Conservation (phyloP, 2,797 vertebrate species). For the Delichon dasypus region DNA sequence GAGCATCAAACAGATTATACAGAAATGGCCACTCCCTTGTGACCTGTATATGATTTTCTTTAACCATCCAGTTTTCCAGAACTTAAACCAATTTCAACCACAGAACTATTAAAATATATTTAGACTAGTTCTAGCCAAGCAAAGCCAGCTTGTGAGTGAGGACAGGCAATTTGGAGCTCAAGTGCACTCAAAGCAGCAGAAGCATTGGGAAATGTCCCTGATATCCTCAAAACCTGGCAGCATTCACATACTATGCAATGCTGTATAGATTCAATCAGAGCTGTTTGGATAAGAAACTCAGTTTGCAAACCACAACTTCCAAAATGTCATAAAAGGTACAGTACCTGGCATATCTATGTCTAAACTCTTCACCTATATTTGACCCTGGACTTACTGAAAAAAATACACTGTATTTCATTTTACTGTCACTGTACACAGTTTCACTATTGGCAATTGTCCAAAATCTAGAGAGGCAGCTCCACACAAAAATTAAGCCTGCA, state of each 20-base stretch:
- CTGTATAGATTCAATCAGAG: not conserved
- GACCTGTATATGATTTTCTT: constrained; percentile 1
- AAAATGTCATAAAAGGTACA: constrained; percentile 7
- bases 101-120: constrained; percentile 21
- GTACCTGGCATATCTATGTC: not conserved
- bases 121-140: constrained; percentile 5
- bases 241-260: not conserved
- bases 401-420: not conserved
- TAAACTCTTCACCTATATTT: not conserved
- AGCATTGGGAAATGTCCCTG: not conserved
- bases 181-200: not conserved
- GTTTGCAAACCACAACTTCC: not conserved
- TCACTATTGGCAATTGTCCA: not conserved
- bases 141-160: constrained; percentile 25
- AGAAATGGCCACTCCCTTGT: not conserved
- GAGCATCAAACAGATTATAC: accelerated
- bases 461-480: not conserved
- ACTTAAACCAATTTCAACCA: constrained; percentile 16
- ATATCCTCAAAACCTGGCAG: not conserved
- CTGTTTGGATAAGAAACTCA: not conserved
- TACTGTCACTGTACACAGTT: not conserved
- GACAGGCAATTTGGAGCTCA: not conserved
- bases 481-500: not conserved
- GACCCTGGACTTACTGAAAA: not conserved
- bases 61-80: constrained; percentile 22